phyloP scores from a whole-genome alignment of 2,797 vertebrate species.

The Rhinella marina region DNA sequence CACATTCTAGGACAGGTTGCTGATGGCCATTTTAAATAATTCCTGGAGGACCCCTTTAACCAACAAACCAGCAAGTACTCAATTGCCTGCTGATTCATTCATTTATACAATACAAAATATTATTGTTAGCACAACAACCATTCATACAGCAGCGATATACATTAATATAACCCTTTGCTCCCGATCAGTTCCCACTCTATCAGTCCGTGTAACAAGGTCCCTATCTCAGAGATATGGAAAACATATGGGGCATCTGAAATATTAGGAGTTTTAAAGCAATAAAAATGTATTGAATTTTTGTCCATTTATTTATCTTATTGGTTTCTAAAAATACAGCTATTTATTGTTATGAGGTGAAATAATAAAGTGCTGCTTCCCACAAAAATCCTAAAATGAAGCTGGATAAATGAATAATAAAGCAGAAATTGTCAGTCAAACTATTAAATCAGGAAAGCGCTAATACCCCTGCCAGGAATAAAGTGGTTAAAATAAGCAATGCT shows the following conservation, averaged over 20 bases:
- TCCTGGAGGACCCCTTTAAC: too few species aligned
- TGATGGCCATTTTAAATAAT: too few species aligned
- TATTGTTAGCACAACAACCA: too few species aligned
- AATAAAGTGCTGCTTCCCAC: background rate
- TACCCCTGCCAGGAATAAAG: constrained; percentile 23
- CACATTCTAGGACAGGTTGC: too few species aligned
- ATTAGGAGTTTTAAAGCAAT: background rate
- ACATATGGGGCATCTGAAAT: background rate
- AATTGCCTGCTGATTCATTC: too few species aligned
- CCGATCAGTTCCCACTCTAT: too few species aligned
- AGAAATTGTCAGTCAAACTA: constrained; percentile 15
- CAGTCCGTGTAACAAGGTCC: too few species aligned
- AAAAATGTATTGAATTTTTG: background rate
- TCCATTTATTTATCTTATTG: background rate
- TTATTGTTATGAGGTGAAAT: background rate
- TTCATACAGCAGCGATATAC: too few species aligned
- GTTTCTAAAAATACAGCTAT: background rate
- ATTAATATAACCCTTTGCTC: too few species aligned
- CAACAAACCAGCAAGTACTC: too few species aligned
- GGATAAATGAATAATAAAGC: constrained; percentile 17
- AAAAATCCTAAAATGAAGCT: constrained; percentile 8
- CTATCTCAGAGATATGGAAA: background rate
- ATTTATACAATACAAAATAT: too few species aligned
- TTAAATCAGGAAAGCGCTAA: constrained; percentile 17
- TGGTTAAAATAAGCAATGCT: constrained; percentile 2